Conservation (phyloP, 2,888 invertebrate species). For the Sisyra nigra region DNA sequence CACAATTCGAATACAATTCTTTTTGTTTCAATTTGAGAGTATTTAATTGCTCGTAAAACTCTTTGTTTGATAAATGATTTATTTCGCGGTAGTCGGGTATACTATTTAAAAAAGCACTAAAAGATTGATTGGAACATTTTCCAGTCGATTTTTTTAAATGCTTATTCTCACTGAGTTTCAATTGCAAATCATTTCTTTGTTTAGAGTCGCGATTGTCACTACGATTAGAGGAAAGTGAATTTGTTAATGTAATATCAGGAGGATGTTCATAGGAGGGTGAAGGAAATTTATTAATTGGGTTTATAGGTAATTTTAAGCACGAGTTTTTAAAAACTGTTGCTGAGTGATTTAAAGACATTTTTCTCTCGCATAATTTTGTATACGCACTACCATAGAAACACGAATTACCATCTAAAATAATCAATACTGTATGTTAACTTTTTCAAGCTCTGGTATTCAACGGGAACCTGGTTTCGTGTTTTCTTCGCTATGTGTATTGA, state of each 20-base stretch:
- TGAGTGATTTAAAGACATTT: constrained; percentile 34
- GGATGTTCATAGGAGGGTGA: constrained; percentile 50
- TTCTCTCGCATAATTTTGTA: constrained; percentile 9
- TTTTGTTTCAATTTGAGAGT: constrained; percentile 46
- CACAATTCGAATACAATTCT: constrained; percentile 7
- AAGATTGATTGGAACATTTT: constrained; percentile 35
- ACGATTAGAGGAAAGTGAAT: not conserved
- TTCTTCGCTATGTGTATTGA: too few relatives aligned
- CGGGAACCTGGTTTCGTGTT: too few relatives aligned
- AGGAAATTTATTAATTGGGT: constrained; percentile 55
- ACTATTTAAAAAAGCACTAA: constrained; percentile 58
- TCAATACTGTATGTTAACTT: too few relatives aligned
- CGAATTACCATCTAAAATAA: too few relatives aligned
- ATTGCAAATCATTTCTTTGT: constrained; percentile 7
- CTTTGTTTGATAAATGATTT: constrained; percentile 55
- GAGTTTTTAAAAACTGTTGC: constrained; percentile 52
- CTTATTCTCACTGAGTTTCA: constrained; percentile 19
- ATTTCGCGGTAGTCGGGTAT: constrained; percentile 69
- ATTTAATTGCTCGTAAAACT: constrained; percentile 57
- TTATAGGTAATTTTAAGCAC: constrained; percentile 53
- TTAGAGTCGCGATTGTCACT: constrained; percentile 16
- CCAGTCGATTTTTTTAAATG: constrained; percentile 21
- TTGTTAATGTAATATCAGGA: constrained; percentile 17
- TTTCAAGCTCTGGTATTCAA: too few relatives aligned
- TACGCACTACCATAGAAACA: too few relatives aligned